Conservation (phyloP, 2,113 vertebrate species). For the Myanophis thanlyinensis region DNA sequence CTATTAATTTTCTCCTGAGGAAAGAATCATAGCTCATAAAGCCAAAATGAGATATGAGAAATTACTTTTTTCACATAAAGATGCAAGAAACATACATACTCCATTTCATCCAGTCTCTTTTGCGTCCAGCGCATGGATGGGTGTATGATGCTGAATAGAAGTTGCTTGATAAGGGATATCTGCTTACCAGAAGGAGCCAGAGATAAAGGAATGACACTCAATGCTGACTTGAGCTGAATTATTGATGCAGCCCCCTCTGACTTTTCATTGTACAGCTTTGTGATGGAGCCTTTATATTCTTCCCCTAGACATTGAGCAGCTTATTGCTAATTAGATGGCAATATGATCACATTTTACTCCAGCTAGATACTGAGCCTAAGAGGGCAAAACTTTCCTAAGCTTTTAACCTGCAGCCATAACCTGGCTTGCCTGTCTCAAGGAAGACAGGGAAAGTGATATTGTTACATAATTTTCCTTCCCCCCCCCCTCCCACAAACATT, state of each 20-base stretch:
- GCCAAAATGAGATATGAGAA: not conserved
- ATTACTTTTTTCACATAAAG: not conserved
- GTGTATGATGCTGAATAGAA: not conserved
- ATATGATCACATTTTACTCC: not conserved
- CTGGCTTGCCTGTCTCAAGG: not conserved
- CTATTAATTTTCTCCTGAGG: not conserved
- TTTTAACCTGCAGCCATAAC: not conserved
- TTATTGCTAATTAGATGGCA: conserved; percentile 33
- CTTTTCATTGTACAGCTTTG: rapidly evolving
- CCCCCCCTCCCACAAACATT: not conserved
- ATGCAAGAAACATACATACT: not conserved
- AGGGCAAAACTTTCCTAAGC: not conserved
- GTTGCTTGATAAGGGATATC: not conserved
- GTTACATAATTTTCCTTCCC: not conserved
- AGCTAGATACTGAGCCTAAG: rapidly evolving
- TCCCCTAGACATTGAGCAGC: not conserved
- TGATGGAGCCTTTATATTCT: conserved; percentile 17
- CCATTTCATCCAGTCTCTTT: not conserved
- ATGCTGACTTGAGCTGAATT: conserved; percentile 29
- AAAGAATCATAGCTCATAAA: not conserved
- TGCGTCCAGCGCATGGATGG: not conserved
- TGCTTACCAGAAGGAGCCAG: conserved; percentile 9
- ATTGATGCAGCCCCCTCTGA: not conserved
- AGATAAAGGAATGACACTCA: conserved; percentile 41
- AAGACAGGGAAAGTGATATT: not conserved